Base-by-base conservation (phyloP, 2,113 vertebrate genomes). In the Gambusia holbrooki region DNA sequence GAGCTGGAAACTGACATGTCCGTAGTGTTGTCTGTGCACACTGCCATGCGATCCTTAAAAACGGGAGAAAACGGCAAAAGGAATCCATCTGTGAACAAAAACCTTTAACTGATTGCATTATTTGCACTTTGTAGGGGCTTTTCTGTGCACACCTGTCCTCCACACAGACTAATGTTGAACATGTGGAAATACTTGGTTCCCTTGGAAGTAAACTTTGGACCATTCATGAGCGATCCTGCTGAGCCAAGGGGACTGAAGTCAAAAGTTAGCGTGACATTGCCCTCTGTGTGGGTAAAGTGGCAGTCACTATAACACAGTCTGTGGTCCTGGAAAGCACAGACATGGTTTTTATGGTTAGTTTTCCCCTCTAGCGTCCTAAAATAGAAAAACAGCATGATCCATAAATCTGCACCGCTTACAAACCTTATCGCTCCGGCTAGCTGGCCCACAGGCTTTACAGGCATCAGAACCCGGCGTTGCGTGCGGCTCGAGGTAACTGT, bases 101-200 rank as follows among this genome's bases (percentile, higher is more conserved):
- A n/a, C 3, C 0, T 70, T 62, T 32, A 32, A 69, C 45, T 65
- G 30, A 48, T 15, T 5, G 7, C n/a, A 11, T 17, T 60, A 51
- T 62, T 63, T 29, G 14, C 67, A 25, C 2, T 10, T 25, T 7
- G 19, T 40, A 8, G 40, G 33, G 19, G n/a, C 61, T 45, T n/a
- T 42, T 22, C 29, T 68, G 51, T 74, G 63, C 77, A 13, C 88
- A 99, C 98, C 95, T 96, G 94, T 76, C 94, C 95, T 66, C 97
- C 97, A 92, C 98, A 99, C 37, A 99, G 91, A 88, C 97, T 98
- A 92, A 99, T 96, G 73, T 99, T 99, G 89, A 98, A 98, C 84
- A 96, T 95, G 82, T 98, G 97, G 86, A 96, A 98, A 90, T 98
- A 99, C 76, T 98, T 98, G 51, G 97, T 99, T 77, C 98, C 98